phyloP scores from a whole-genome alignment of 2,797 vertebrate genomes.

The Tenualosa thibaudeaui region DNA sequence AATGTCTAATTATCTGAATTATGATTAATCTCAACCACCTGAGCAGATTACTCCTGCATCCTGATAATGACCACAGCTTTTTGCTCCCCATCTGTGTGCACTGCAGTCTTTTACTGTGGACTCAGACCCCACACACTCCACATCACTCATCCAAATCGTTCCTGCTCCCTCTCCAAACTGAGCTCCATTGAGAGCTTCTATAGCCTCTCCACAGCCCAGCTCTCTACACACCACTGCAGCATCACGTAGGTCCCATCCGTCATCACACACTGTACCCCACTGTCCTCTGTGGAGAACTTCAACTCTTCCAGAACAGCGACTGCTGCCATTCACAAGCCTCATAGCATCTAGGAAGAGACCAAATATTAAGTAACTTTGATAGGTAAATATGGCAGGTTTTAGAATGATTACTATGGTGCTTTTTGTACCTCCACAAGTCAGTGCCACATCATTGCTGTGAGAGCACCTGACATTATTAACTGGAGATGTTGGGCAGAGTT shows the following conservation, averaged over 20 bases:
- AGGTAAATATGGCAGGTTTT: too few species aligned
- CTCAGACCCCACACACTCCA: too few species aligned
- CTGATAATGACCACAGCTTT: background rate
- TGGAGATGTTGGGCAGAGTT: conserved; percentile 31
- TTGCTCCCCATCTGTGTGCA: background rate
- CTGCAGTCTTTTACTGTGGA: too few species aligned
- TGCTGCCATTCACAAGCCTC: conserved; percentile 17
- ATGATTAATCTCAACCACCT: background rate
- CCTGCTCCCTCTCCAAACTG: too few species aligned
- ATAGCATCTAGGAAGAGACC: conserved; percentile 31
- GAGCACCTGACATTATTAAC: conserved; percentile 39
- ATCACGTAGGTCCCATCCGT: conserved; percentile 46
- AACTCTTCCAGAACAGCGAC: conserved; percentile 44
- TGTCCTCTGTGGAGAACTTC: background rate
- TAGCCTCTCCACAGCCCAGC: conserved; percentile 35
- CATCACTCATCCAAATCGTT: too few species aligned
- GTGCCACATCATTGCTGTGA: conserved; percentile 52
- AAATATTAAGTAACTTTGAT: too few species aligned
- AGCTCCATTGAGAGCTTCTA: background rate
- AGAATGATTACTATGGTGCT: conserved; percentile 19
- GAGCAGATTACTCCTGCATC: conserved; percentile 1
- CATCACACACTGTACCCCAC: conserved; percentile 48
- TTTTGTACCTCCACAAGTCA: conserved; percentile 49
- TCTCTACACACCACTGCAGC: conserved; percentile 54
- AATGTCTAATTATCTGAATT: too few species aligned